A percentile compares a stretch with the other conserved stretches of the same genome.
These are phyloP conservation scores for Caenorhabditis angaria DNA, from an alignment of 2,888 invertebrate genomes.

Conservation along the genomic window DNA sequence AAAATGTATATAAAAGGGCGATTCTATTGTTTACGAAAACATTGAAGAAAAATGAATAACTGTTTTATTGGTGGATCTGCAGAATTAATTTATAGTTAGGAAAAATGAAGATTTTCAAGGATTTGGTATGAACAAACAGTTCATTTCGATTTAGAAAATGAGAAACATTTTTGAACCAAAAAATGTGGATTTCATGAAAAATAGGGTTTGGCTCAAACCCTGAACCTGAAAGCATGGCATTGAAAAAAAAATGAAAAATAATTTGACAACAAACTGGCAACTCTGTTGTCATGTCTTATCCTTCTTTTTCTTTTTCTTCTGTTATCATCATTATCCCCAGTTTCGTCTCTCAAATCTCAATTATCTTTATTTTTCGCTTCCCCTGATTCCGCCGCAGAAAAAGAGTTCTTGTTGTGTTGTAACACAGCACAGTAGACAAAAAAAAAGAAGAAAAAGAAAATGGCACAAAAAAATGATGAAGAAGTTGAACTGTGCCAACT, in stretches of 20 bases:
- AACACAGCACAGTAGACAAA: not conserved
- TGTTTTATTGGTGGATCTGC: too few relatives aligned
- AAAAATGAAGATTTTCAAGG: too few relatives aligned
- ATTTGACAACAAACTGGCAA: slow-evolving; percentile 1
- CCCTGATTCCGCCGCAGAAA: not conserved
- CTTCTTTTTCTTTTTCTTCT: not conserved
- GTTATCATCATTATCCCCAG: not conserved
- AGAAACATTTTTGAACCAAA: too few relatives aligned
- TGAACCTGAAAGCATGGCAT: not conserved
- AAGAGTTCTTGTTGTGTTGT: slow-evolving; percentile 1
- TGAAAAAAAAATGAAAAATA: not conserved
- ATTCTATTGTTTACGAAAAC: too few relatives aligned
- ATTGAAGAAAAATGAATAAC: too few relatives aligned
- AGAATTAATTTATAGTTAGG: too few relatives aligned
- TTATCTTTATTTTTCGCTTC: not conserved
- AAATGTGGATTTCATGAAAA: not conserved
- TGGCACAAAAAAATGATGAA: not conserved
- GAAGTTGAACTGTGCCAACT: slow-evolving; percentile 2
- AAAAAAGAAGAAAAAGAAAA: not conserved
- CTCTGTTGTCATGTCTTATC: too few relatives aligned
- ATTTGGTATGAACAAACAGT: too few relatives aligned
- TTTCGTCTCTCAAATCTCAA: not conserved
- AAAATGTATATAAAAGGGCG: too few relatives aligned
- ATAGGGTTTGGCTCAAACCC: not conserved
- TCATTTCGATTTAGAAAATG: too few relatives aligned